Conservation (phyloP, 2,888 invertebrate species). For the Amphiduros pacificus region DNA sequence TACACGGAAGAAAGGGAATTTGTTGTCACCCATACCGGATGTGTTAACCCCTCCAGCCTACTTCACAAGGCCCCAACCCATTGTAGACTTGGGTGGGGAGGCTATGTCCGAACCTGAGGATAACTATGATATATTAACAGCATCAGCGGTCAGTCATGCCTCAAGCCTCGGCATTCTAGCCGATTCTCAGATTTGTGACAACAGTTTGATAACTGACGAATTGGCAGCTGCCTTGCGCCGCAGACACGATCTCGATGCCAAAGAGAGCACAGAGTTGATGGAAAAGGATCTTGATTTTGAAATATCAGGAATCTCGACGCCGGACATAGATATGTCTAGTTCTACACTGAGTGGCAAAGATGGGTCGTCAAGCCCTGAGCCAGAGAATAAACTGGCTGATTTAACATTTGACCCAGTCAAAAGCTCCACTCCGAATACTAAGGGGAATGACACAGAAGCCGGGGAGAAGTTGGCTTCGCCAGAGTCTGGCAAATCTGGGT, state of each 20-base stretch:
- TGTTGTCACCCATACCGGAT: conserved; percentile 8
- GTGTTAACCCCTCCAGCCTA: background rate
- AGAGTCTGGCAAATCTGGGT: background rate
- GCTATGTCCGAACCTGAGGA: conserved; percentile 16
- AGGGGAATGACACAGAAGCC: background rate
- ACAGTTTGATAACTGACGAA: conserved; percentile 12
- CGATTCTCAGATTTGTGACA: conserved; percentile 17
- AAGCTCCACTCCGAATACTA: background rate
- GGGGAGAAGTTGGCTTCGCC: conserved; percentile 22
- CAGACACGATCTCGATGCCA: background rate
- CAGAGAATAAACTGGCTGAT: too few relatives aligned
- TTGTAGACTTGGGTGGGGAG: conserved; percentile 3
- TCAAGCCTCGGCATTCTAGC: conserved; percentile 25
- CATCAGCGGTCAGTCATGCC: conserved; percentile 17
- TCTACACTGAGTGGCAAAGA: conserved; percentile 17
- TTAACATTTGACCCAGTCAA: background rate
- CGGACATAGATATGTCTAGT: conserved; percentile 26
- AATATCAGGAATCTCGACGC: conserved; percentile 31
- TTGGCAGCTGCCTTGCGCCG: background rate
- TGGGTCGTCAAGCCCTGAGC: conserved; percentile 20
- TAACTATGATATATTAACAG: conserved; percentile 1
- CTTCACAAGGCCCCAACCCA: background rate
- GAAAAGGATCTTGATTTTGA: conserved; percentile 28
- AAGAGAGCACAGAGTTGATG: conserved; percentile 17
- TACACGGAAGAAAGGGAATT: too few relatives aligned